Percentiles rank a stretch among this genome's conserved stretches.
These are phyloP conservation scores for Lissocephala sabroskyi DNA, from an alignment of 2,888 invertebrate genomes.

Conservation along the genomic window DNA sequence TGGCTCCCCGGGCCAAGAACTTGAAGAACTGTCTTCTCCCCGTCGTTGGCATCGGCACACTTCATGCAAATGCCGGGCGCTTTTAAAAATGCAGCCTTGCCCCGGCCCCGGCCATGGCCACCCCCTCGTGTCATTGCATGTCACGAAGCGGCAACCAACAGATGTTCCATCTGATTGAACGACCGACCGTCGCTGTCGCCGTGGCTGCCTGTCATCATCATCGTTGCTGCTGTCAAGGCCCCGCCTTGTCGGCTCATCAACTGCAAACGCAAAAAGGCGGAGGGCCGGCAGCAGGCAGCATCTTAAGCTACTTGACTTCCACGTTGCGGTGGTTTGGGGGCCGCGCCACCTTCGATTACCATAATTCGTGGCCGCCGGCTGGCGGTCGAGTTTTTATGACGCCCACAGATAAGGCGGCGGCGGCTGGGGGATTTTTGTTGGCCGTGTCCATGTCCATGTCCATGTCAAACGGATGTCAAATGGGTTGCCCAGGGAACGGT, in stretches of 20 bases:
- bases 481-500: slow-evolving; percentile 7
- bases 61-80: slow-evolving; percentile 36
- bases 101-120: no score
- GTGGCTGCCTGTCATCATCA: slow-evolving; percentile 10
- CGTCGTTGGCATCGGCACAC: no score
- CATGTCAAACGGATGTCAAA: slow-evolving; percentile 52
- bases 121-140: slow-evolving; percentile 42
- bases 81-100: slow-evolving; percentile 18
- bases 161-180: slow-evolving; percentile 51
- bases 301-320: slow-evolving; percentile 52
- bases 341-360: slow-evolving; percentile 40
- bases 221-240: slow-evolving; percentile 35
- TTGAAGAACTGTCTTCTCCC: no score
- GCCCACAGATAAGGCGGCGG: slow-evolving; percentile 5
- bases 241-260: slow-evolving; percentile 43
- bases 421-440: slow-evolving; percentile 4
- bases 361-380: slow-evolving; percentile 58
- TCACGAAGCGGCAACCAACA: slow-evolving; percentile 36
- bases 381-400: slow-evolving; percentile 48
- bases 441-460: slow-evolving; percentile 12
- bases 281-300: slow-evolving; percentile 2
- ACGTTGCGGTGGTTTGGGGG: slow-evolving; percentile 23
- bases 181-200: slow-evolving; percentile 16
- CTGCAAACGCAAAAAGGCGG: slow-evolving; percentile 5
- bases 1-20: no score